These are phyloP conservation scores for Salminus brasiliensis DNA, from an alignment of 2,113 vertebrate species.

Conservation along the genomic window DNA sequence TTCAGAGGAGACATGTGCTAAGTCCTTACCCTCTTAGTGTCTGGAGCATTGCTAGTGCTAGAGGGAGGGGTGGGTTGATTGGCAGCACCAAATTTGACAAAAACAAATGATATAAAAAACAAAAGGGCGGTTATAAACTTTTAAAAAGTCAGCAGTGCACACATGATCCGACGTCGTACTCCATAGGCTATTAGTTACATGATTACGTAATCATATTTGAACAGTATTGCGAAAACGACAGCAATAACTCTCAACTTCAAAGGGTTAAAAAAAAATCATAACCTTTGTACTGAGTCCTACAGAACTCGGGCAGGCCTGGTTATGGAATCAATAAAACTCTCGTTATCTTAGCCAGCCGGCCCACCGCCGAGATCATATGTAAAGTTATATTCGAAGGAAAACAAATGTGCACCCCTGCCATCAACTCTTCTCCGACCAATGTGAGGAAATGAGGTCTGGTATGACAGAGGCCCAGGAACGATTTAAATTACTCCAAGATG, in stretches of 20 bases:
- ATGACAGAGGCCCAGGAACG: conserved; percentile 40
- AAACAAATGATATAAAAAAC: too few species aligned
- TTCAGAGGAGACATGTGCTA: too few species aligned
- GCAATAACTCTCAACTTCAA: not conserved
- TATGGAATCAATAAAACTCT: conserved; percentile 51
- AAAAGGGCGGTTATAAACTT: too few species aligned
- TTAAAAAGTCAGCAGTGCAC: too few species aligned
- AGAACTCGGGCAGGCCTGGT: conserved; percentile 4
- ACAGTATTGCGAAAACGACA: not conserved
- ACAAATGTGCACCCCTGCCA: conserved; percentile 29
- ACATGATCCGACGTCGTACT: too few species aligned
- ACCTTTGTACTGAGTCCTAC: conserved; percentile 17
- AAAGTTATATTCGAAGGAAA: conserved; percentile 30
- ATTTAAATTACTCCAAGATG: conserved; percentile 57
- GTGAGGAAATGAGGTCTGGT: conserved; percentile 13
- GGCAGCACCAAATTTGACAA: too few species aligned
- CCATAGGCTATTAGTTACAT: too few species aligned
- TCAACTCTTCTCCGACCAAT: not conserved
- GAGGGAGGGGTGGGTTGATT: too few species aligned
- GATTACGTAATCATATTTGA: too few species aligned
- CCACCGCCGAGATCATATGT: conserved; percentile 38
- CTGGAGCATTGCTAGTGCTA: too few species aligned
- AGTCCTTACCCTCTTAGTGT: too few species aligned
- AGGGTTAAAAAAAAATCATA: not conserved
- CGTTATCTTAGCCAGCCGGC: conserved; percentile 36